Base-by-base conservation (phyloP, 2,888 invertebrate genomes). In the Metellina segmentata region DNA sequence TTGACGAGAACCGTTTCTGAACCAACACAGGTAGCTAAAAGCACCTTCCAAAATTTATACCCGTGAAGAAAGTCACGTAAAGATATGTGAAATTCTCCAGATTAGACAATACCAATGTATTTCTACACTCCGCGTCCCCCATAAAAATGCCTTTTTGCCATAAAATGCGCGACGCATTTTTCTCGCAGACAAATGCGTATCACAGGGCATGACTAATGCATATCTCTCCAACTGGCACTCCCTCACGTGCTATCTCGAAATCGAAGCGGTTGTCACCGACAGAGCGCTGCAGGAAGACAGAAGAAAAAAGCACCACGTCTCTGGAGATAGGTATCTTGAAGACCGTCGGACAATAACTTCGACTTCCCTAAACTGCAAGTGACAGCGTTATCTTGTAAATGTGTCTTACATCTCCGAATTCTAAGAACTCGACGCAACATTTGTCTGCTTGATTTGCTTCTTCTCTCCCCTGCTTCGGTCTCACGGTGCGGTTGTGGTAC, bases 311-410 rank as follows among this genome's bases (percentile, higher is more conserved):
- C 7, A 8, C 72, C 13, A 19, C 19, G 16, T n/a, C 72, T 48
- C 79, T n/a, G 16, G 7, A 61, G 88, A 88, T 88, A 74, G 7
- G 72, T 49, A 88, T 88, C 88, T 74, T 69, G 52, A 81, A 61
- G 20, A 81, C n/a, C 34, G 70, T 16, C 20, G 71, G 52, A 52
- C 16, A 75, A 49, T 19, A 86, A 13, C 34, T 48, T 69, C 61
- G 79, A 87, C 78, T 81, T 74, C 34, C 72, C 74, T 71, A 81
- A 81, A 88, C 61, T 53, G 74, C 11, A 11, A 52, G 75, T 81
- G 88, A 88, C 88, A 88, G 74, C 69, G 75, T 75, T 88, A 88
- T 87, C 87, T 87, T 72, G 87, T 79, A 53, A 86, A 69, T 79
- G 70, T 34, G 78, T 71, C 72, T 81, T 13, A 53, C 72, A 49